These are phyloP conservation scores for Andrena praecox DNA, from an alignment of 2,888 invertebrate genomes.

Conservation along the genomic window DNA sequence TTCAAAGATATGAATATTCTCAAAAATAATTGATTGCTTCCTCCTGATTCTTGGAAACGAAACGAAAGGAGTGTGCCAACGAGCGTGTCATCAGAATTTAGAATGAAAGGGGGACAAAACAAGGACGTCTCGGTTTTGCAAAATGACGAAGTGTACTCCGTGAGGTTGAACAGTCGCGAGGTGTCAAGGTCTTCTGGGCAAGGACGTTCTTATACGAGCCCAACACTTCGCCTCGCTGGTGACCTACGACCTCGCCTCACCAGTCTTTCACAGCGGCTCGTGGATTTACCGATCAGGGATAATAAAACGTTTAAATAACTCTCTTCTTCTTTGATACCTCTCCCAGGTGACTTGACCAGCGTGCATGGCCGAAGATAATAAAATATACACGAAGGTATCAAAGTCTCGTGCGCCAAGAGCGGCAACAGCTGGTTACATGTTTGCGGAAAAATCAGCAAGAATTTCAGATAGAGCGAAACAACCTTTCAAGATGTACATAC, in stretches of 20 bases:
- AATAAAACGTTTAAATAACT: slow-evolving; percentile 65
- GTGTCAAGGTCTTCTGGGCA: slow-evolving; percentile 71
- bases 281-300: slow-evolving; percentile 41
- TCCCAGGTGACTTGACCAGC: background rate
- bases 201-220: slow-evolving; percentile 57
- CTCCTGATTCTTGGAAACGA: too few relatives aligned
- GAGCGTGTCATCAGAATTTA: background rate
- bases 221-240: slow-evolving; percentile 49
- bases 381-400: slow-evolving; percentile 32
- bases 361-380: slow-evolving; percentile 42
- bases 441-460: slow-evolving; percentile 34
- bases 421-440: slow-evolving; percentile 44
- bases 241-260: slow-evolving; percentile 61
- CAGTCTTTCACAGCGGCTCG: slow-evolving; percentile 42
- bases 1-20: too few relatives aligned
- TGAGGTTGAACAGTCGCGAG: slow-evolving; percentile 59
- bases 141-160: slow-evolving; percentile 63
- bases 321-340: slow-evolving; percentile 40
- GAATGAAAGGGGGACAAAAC: background rate
- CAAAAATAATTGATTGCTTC: too few relatives aligned
- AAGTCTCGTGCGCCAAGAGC: background rate
- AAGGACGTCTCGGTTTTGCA: slow-evolving; percentile 40
- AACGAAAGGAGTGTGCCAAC: too few relatives aligned
- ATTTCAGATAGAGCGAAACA: slow-evolving; percentile 13
- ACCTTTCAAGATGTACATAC: background rate